Conservation (phyloP, 2,113 vertebrate species). For the Origma solitaria region DNA sequence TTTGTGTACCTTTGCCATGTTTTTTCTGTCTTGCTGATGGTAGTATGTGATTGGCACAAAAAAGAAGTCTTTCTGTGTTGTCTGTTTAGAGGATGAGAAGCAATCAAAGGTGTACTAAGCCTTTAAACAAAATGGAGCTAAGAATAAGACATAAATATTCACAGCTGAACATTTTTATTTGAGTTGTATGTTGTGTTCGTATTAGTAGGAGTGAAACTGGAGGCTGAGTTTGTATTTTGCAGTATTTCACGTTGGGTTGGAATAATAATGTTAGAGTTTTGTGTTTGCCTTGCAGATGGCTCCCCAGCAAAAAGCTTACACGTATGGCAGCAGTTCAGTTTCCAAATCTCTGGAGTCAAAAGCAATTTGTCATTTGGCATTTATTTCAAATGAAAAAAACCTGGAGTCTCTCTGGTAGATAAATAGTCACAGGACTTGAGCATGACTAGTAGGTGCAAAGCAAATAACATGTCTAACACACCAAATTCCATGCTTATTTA, state of each 20-base stretch:
- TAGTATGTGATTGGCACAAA: not conserved
- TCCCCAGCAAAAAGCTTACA: not conserved
- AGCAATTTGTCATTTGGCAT: not conserved
- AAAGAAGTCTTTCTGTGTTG: not conserved
- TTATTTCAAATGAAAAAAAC: slow-evolving; percentile 7
- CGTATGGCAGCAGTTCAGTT: not conserved
- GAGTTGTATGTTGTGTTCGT: not conserved
- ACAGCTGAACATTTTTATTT: not conserved
- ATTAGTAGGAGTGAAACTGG: not conserved
- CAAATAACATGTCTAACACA: not conserved
- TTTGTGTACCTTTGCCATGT: not conserved
- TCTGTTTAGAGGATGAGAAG: not conserved
- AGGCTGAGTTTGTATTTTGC: not conserved
- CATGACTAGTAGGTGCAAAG: not conserved
- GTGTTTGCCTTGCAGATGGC: not conserved
- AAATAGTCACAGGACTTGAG: not conserved
- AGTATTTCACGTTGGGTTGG: not conserved
- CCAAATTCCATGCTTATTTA: not conserved
- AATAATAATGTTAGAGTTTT: not conserved
- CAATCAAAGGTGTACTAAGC: not conserved
- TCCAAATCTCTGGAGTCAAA: not conserved
- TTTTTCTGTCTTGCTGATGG: not conserved
- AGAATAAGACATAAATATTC: not conserved
- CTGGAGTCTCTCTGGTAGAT: not conserved
- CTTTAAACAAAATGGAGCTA: not conserved